Conservation (phyloP, 2,113 vertebrate genomes). For the Pterophyllum scalare region DNA sequence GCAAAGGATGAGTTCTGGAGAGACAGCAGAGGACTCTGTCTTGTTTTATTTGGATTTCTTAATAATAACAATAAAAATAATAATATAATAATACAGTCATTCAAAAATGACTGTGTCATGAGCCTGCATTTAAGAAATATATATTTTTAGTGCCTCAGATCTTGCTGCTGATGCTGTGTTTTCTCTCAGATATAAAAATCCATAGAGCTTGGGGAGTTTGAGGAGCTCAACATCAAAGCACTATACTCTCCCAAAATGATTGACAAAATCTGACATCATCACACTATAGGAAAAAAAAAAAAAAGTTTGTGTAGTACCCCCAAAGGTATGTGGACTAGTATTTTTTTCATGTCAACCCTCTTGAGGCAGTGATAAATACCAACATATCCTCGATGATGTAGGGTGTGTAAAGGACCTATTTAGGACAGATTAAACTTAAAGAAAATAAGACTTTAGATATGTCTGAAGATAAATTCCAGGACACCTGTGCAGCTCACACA, state of each 20-base stretch:
- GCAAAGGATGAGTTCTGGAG: background rate
- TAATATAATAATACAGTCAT: background rate
- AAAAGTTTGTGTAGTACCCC: background rate
- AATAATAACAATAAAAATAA: background rate
- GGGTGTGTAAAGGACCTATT: background rate
- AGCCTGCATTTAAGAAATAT: background rate
- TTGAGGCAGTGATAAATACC: background rate
- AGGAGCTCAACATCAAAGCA: conserved; percentile 38
- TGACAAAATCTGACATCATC: conserved; percentile 11
- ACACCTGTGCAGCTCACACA: background rate
- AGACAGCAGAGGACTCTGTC: background rate
- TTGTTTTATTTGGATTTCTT: background rate
- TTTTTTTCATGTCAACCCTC: background rate
- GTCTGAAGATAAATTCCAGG: background rate
- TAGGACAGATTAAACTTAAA: background rate
- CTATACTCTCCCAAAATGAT: background rate
- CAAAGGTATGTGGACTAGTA: background rate
- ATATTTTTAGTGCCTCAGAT: background rate
- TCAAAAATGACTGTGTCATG: background rate
- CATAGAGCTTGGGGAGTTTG: background rate
- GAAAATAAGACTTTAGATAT: background rate
- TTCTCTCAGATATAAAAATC: conserved; percentile 4
- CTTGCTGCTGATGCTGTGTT: conserved; percentile 3
- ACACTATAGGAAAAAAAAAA: background rate
- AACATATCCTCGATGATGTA: background rate